Percentiles rank a stretch among this genome's conserved stretches.
Conservation (phyloP, 2,888 invertebrate genomes). For the Acronicta aceris region DNA sequence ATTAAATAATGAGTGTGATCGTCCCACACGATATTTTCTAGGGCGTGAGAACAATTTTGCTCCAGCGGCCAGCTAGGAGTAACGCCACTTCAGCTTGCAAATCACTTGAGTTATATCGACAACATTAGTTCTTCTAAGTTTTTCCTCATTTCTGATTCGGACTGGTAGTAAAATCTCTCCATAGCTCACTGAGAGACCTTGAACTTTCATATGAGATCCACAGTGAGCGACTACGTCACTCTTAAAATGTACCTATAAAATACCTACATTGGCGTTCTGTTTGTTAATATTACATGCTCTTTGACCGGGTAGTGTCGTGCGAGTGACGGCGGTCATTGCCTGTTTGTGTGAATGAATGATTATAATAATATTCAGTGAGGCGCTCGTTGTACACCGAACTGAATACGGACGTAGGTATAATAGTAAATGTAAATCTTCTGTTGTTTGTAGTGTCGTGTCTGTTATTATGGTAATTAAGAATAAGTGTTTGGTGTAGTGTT, state of each 20-base stretch:
- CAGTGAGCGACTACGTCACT: no score
- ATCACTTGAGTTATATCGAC: no score
- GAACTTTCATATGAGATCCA: no score
- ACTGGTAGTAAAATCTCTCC: no score
- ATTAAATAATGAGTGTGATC: no score
- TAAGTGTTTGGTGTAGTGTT: not conserved
- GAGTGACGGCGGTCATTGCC: constrained; percentile 65
- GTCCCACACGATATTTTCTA: no score
- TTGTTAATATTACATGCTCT: constrained; percentile 37
- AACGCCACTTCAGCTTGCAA: no score
- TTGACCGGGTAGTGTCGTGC: constrained; percentile 50
- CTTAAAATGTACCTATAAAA: not conserved
- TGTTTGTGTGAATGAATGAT: constrained; percentile 72
- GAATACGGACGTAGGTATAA: constrained; percentile 39
- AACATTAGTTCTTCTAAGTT: no score
- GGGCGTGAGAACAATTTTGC: no score
- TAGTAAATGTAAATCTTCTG: constrained; percentile 23
- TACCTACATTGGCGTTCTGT: not conserved
- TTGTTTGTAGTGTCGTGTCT: constrained; percentile 9
- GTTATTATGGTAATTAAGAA: constrained; percentile 9
- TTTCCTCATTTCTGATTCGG: no score
- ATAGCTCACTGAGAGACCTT: no score
- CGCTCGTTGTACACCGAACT: constrained; percentile 44
- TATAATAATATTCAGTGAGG: constrained; percentile 70
- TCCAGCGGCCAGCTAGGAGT: no score